These are phyloP conservation scores for Urechis unicinctus DNA, from an alignment of 2,888 invertebrate species.

Conservation along the genomic window DNA sequence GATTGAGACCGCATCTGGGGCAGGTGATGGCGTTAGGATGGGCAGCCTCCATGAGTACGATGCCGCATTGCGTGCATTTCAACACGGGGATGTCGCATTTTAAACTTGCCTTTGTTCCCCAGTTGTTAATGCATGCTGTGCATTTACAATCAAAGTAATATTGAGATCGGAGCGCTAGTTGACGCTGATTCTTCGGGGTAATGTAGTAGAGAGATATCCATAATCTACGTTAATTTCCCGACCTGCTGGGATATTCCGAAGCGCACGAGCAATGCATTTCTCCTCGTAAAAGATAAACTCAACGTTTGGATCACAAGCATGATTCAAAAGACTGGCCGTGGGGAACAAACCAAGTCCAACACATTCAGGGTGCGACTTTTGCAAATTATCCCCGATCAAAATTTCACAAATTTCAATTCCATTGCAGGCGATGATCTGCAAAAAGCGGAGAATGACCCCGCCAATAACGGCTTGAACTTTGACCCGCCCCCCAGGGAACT, in stretches of 20 bases:
- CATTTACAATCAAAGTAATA: constrained; percentile 78
- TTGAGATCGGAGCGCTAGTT: constrained; percentile 60
- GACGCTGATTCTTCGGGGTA: constrained; percentile 57
- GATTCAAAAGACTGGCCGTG: constrained; percentile 81
- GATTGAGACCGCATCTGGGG: constrained; percentile 8
- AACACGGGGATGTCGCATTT: constrained; percentile 14
- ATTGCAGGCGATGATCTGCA: constrained; percentile 24
- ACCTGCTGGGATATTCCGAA: constrained; percentile 60
- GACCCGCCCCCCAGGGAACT: too few species aligned
- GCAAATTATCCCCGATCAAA: constrained; percentile 49
- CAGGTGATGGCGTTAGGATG: constrained; percentile 5
- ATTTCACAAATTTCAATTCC: constrained; percentile 44
- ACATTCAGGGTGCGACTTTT: constrained; percentile 17
- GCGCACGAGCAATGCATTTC: constrained; percentile 65
- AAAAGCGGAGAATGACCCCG: constrained; percentile 21
- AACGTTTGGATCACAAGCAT: constrained; percentile 68
- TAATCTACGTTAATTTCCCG: constrained; percentile 80
- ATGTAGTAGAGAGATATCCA: constrained; percentile 48
- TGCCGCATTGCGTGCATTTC: constrained; percentile 5
- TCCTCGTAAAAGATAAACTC: constrained; percentile 64
- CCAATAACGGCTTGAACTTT: constrained; percentile 7
- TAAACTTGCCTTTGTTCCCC: constrained; percentile 26
- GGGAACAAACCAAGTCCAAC: constrained; percentile 76
- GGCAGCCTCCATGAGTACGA: not conserved
- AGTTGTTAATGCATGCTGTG: constrained; percentile 58